These are phyloP conservation scores for Paradoxurus hermaphroditus DNA, from an alignment of 2,113 vertebrate genomes.

Conservation along the genomic window DNA sequence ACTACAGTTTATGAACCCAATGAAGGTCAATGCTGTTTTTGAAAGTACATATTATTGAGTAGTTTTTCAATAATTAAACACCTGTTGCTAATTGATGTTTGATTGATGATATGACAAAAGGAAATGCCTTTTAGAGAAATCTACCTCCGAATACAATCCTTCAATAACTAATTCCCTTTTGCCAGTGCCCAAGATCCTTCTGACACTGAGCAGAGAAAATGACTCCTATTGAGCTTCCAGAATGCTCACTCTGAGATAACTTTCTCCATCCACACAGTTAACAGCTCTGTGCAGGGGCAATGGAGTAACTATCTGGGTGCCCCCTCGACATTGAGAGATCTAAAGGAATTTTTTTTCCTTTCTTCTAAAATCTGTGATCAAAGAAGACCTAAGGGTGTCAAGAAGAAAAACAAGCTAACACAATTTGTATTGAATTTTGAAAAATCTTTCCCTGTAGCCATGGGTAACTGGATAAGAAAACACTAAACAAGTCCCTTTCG, in stretches of 20 bases:
- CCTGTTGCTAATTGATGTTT: slow-evolving; percentile 21
- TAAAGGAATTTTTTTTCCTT: slow-evolving; percentile 42
- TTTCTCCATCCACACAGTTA: slow-evolving; percentile 49
- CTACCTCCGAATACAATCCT: slow-evolving; percentile 23
- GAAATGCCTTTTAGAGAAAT: slow-evolving; percentile 40
- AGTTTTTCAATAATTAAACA: slow-evolving; percentile 48
- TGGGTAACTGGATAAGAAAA: slow-evolving; percentile 57
- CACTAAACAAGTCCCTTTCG: slow-evolving; percentile 63
- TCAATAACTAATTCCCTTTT: slow-evolving; percentile 60
- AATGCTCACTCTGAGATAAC: slow-evolving; percentile 3
- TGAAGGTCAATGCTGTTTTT: background rate
- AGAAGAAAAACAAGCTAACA: slow-evolving; percentile 73
- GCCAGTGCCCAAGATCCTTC: background rate
- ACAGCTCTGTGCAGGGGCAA: slow-evolving; percentile 14
- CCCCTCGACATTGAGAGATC: slow-evolving; percentile 49
- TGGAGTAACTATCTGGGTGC: background rate
- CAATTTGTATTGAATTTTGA: slow-evolving; percentile 65
- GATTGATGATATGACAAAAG: background rate
- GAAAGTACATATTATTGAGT: slow-evolving; percentile 12
- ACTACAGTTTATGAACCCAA: background rate
- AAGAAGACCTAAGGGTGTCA: slow-evolving; percentile 68
- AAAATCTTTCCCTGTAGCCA: slow-evolving; percentile 60
- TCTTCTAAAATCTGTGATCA: slow-evolving; percentile 68
- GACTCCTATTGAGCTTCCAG: background rate
- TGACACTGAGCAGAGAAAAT: slow-evolving; percentile 3